Percentiles rank a stretch among this genome's conserved stretches.
Evolutionary conservation across 2,888 invertebrate species (phyloP).

Genomic region (Drosophila limbata): DNA sequence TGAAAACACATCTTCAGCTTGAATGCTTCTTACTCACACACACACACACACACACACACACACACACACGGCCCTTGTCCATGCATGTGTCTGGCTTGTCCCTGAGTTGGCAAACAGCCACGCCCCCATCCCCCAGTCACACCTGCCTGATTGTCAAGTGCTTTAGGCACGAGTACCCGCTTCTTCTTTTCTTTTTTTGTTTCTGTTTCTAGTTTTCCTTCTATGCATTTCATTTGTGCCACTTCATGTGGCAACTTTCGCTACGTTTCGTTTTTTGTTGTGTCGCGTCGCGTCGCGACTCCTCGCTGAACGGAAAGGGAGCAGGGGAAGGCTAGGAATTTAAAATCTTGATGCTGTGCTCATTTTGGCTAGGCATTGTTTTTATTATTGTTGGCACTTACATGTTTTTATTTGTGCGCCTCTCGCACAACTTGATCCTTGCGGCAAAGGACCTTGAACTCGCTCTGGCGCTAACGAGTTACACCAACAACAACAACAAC

Average conservation of each 20-base stretch:
- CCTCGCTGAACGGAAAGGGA: background rate
- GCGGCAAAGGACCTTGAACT: conserved; percentile 67
- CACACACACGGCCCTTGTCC: conserved; percentile 9
- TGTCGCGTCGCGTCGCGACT: conserved; percentile 16
- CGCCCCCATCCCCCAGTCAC: conserved; percentile 27
- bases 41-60: conserved; percentile 6
- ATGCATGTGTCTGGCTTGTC: conserved; percentile 24
- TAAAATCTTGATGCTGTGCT: conserved; percentile 67
- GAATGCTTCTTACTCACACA: conserved; percentile 20
- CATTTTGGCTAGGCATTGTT: conserved; percentile 65
- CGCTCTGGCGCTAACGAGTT: conserved; percentile 54
- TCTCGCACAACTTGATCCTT: conserved; percentile 60
- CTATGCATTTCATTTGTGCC: conserved; percentile 64
- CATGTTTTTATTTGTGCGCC: conserved; percentile 51
- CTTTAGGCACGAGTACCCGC: conserved; percentile 21
- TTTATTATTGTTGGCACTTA: conserved; percentile 72
- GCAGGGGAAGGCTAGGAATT: conserved; percentile 17
- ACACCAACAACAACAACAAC: conserved; percentile 15
- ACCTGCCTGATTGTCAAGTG: conserved; percentile 51
- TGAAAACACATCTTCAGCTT: conserved; percentile 31
- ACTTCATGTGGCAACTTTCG: conserved; percentile 22
- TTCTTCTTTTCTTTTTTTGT: conserved; percentile 7
- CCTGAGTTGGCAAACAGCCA: conserved; percentile 18
- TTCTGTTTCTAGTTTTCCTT: conserved; percentile 35
- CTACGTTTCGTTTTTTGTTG: conserved; percentile 4